Evolutionary conservation across 2,888 invertebrate species (phyloP), one percentile per base, ranked within the genome.

Genomic region (Shargacucullia verbasci): DNA sequence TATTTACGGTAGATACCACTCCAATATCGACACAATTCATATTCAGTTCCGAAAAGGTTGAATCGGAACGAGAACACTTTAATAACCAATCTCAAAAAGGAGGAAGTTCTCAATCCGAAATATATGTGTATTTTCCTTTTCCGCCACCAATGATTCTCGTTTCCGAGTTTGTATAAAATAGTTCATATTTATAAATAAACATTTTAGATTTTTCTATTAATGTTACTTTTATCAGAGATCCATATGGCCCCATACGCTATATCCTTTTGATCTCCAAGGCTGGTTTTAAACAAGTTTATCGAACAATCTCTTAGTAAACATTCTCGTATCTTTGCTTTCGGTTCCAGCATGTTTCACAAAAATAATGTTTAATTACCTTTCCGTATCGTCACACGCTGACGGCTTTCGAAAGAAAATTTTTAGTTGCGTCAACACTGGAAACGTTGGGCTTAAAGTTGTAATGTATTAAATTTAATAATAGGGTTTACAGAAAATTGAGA

Each of bases 181-280:
- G 14, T 66, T 45, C 35, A 40, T 59, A 46, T 62, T 62, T 62
- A 54, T 53, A 61, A 61, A 72, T 57, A 66, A 39, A 54, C 54
- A 46, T 34, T 35, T 6, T 38, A 12, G 48, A 57, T 57, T 62
- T 53, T 59, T 62, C 62, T 45, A 57, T 54, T 59, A 62, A 56
- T 73, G 56, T 54, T 57, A 44, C 35, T 60, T 66, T 13, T 53
- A 66, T 46, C 53, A 45, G 67, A 44, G 44, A 55, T 63, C 73
- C 70, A 73, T 68, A 73, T 71, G 70, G 64, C 57, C 15, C 52
- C 70, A 49, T 49, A 48, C 41, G 59, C 56, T 48, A 29, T 40
- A 33, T 72, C 20, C 73, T 63, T 68, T 71, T 73, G 70, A 73
- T 71, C 73, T 69, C 20, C 40, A 39, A 49, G 44, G 34, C 61